These are phyloP conservation scores for Microctonus aethiopoides DNA, from an alignment of 2,888 invertebrate genomes.

Conservation along the genomic window DNA sequence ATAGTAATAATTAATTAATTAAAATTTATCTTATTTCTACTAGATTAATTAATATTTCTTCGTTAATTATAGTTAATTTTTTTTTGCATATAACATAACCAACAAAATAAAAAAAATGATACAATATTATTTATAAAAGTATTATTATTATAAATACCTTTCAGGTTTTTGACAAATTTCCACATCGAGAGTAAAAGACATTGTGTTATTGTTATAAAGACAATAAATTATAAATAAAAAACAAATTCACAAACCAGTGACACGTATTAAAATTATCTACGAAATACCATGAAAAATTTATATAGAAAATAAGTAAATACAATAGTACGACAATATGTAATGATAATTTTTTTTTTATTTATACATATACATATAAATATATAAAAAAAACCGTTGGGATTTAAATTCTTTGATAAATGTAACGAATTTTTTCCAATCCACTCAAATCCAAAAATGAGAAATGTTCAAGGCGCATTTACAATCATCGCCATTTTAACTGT, in stretches of 20 bases:
- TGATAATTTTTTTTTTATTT: neutral
- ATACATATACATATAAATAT: too few relatives aligned
- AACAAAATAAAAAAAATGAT: too few relatives aligned
- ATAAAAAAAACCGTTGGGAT: neutral
- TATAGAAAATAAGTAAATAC: neutral
- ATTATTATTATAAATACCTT: too few relatives aligned
- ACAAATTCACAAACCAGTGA: too few relatives aligned
- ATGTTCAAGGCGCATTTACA: neutral
- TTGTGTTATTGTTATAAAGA: neutral
- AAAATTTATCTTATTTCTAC: too few relatives aligned
- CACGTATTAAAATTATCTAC: too few relatives aligned
- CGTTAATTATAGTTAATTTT: neutral
- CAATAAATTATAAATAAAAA: neutral
- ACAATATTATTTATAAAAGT: too few relatives aligned
- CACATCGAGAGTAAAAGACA: constrained; percentile 33
- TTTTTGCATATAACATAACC: neutral
- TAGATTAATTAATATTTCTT: constrained; percentile 1
- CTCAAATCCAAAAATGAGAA: neutral
- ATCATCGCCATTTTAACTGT: neutral
- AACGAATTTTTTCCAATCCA: neutral
- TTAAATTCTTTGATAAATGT: neutral
- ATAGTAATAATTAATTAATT: neutral
- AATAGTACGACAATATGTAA: too few relatives aligned
- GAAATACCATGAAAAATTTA: neutral
- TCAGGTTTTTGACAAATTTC: constrained; percentile 59